These are phyloP conservation scores for Cantharis lateralis DNA, from an alignment of 2,888 invertebrate species.

Conservation along the genomic window DNA sequence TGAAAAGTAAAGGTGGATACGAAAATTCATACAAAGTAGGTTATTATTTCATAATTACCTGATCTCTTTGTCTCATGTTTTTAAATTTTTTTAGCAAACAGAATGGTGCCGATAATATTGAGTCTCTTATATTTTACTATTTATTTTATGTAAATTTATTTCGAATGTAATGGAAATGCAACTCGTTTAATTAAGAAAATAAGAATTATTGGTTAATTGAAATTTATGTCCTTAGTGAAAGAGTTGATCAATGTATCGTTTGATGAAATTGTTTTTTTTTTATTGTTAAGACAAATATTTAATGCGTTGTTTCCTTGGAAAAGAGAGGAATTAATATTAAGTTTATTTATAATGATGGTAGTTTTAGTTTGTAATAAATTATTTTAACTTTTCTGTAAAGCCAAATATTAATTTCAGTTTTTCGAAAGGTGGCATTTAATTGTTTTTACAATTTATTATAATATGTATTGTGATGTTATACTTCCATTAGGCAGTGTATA, in stretches of 20 bases:
- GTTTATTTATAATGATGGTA: background rate
- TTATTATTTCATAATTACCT: background rate
- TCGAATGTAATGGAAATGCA: slow-evolving; percentile 11
- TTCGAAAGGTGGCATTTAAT: slow-evolving; percentile 12
- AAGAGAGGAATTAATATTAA: background rate
- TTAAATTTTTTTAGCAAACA: slow-evolving; percentile 28
- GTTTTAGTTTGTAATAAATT: background rate
- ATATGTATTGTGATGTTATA: slow-evolving; percentile 17
- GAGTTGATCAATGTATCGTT: background rate
- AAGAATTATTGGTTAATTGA: background rate
- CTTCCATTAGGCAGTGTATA: slow-evolving; percentile 10
- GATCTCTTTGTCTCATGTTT: background rate
- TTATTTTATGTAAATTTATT: slow-evolving; percentile 17
- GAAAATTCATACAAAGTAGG: slow-evolving; percentile 60
- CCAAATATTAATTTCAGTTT: slow-evolving; percentile 21
- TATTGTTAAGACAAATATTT: slow-evolving; percentile 5
- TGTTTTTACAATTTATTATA: background rate
- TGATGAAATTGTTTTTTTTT: slow-evolving; percentile 3
- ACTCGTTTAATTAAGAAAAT: background rate
- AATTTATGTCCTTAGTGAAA: background rate
- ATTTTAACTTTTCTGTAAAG: slow-evolving; percentile 7
- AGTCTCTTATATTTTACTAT: slow-evolving; percentile 1
- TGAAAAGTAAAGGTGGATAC: slow-evolving; percentile 96
- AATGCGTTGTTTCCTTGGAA: slow-evolving; percentile 1
- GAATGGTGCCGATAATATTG: slow-evolving; percentile 39